Conservation (phyloP, 2,888 invertebrate genomes). For the Thera britannica region DNA sequence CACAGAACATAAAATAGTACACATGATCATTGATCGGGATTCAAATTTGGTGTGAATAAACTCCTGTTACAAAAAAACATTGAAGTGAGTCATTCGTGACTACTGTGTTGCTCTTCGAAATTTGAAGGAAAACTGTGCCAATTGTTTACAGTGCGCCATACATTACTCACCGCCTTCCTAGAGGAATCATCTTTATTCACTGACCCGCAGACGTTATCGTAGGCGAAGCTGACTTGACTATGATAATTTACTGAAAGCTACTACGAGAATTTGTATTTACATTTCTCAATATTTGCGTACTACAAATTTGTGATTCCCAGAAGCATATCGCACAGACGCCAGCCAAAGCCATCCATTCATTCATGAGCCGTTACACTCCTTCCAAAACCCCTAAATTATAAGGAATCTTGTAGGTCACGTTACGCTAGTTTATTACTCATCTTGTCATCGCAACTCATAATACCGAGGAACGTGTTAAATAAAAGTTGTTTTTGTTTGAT, state of each 20-base stretch:
- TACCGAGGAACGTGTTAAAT: conserved; percentile 44
- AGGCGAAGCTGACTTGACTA: conserved; percentile 64
- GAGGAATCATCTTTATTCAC: conserved; percentile 40
- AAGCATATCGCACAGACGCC: conserved; percentile 60
- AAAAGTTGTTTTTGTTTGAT: conserved; percentile 18
- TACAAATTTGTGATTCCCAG: conserved; percentile 72
- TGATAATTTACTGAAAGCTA: background rate
- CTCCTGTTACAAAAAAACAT: background rate
- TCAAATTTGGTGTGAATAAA: background rate
- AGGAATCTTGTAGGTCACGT: conserved; percentile 48
- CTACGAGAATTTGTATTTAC: background rate
- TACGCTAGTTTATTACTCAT: conserved; percentile 55
- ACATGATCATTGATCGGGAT: background rate
- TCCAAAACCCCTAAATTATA: conserved; percentile 45
- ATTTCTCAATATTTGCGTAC: conserved; percentile 1
- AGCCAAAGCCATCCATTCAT: conserved; percentile 70
- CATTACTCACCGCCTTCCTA: conserved; percentile 44
- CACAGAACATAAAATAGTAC: no score
- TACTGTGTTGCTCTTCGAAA: conserved; percentile 15
- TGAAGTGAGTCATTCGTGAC: conserved; percentile 18
- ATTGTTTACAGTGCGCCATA: conserved; percentile 26
- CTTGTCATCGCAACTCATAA: conserved; percentile 52
- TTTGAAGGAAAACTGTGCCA: conserved; percentile 23
- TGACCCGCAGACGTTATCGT: conserved; percentile 50
- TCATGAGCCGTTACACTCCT: conserved; percentile 64